Evolutionary conservation across 2,888 invertebrate species (phyloP).

Genomic region (Agrochola macilenta): DNA sequence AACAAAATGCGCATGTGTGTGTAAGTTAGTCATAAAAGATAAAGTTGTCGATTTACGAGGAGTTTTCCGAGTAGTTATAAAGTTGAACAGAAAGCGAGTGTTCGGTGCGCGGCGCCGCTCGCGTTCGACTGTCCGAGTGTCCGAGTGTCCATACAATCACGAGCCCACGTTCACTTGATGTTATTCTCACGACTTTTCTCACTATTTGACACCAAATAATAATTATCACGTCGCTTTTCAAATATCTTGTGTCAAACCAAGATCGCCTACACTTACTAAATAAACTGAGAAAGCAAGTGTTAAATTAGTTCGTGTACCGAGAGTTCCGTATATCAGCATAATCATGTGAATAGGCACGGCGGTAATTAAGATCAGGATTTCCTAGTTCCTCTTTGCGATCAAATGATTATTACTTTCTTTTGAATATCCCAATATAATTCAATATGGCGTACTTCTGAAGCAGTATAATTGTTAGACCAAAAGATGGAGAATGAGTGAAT

Average conservation of each 20-base stretch:
- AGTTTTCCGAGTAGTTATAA: slow-evolving; percentile 58
- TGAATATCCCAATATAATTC: slow-evolving; percentile 13
- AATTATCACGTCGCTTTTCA: slow-evolving; percentile 74
- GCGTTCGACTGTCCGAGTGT: slow-evolving; percentile 1
- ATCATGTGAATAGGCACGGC: slow-evolving; percentile 34
- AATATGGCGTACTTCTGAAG: background rate
- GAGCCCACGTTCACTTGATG: slow-evolving; percentile 70
- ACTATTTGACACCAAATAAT: slow-evolving; percentile 76
- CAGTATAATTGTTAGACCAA: background rate
- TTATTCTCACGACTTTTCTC: slow-evolving; percentile 77
- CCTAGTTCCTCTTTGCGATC: slow-evolving; percentile 9
- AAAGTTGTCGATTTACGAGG: slow-evolving; percentile 68
- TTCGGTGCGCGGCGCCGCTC: slow-evolving; percentile 12
- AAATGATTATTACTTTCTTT: background rate
- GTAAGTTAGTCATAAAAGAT: slow-evolving; percentile 60
- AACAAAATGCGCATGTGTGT: slow-evolving; percentile 57
- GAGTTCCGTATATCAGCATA: slow-evolving; percentile 47
- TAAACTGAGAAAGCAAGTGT: slow-evolving; percentile 61
- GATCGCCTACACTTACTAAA: slow-evolving; percentile 62
- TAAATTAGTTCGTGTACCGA: slow-evolving; percentile 54
- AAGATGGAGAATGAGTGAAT: background rate
- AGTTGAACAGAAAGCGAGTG: slow-evolving; percentile 47
- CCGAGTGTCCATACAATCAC: slow-evolving; percentile 66
- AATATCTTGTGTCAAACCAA: slow-evolving; percentile 69
- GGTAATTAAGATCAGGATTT: slow-evolving; percentile 22